Evolutionary conservation across 2,797 vertebrate genomes (phyloP), one percentile per base, ranked within the genome.

Genomic region (Poecilia picta): DNA sequence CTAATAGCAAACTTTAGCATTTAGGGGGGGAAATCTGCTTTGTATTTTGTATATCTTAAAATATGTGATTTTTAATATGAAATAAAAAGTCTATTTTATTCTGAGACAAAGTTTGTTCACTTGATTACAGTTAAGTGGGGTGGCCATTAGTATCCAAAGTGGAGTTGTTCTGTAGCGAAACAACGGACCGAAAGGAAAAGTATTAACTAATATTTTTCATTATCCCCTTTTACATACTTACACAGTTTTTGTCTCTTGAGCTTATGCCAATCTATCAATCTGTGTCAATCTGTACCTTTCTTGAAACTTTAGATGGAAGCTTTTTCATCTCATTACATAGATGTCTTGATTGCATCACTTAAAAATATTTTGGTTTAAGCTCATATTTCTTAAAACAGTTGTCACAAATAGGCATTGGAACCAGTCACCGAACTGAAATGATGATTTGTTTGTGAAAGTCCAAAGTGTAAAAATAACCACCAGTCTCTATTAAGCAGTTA

Each of bases 61-160:
- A 49, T 49, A n/a, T 43, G 3, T 74, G n/a, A 31, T 88, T 86
- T 87, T 77, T 77, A 62, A 57, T 81, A 79, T 77, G 59, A 4
- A 88, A 82, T 76, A 79, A 90, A 85, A 73, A 5, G 18, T 8
- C 33, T 8, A 39, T 68, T 68, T 70, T 43, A n/a, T n/a, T n/a
- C 43, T 70, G 66, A 70, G 39, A 41, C 2, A 20, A 49, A 15
- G 31, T 70, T 68, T 68, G 23, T 68, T 68, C 36, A 68, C 20
- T 39, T 39, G 31, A 39, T 23, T 20, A 11, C 20, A 12, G 20
- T 41, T 12, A 68, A 33, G 16, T 59, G 25, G n/a, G 55, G n/a
- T 4, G 13, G 57, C n/a, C 12, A 15, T 62, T 31, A 31, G 31
- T 31, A 15, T 6, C 12, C 10, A n/a, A n/a, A 55, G 53, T 55